A percentile compares a stretch with the other conserved stretches of the same genome.
Conservation (phyloP, 1,140 invertebrate genomes). For the Drosophila nebulosa region DNA sequence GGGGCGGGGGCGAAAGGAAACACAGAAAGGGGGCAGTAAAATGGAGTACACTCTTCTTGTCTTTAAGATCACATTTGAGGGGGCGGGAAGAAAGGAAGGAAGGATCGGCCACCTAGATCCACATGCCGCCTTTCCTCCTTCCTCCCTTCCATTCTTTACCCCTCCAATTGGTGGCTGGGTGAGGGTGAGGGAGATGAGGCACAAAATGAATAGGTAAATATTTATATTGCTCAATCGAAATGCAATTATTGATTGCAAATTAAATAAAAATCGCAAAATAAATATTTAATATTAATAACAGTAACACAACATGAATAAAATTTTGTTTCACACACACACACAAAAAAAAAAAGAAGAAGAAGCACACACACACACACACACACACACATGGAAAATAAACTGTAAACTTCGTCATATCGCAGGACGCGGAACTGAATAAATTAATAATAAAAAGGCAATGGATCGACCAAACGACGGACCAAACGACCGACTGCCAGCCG, state of each 20-base stretch:
- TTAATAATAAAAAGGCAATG: slow-evolving; percentile 73
- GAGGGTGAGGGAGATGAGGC: too few relatives aligned
- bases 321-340: slow-evolving; percentile 24
- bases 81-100: too few relatives aligned
- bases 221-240: slow-evolving; percentile 53
- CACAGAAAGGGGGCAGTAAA: neutral
- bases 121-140: too few relatives aligned
- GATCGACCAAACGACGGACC: slow-evolving; percentile 1
- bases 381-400: neutral
- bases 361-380: neutral
- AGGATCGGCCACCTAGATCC: too few relatives aligned
- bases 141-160: too few relatives aligned
- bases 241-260: slow-evolving; percentile 75
- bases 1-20: neutral
- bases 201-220: neutral
- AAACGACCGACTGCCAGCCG: neutral
- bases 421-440: slow-evolving; percentile 47
- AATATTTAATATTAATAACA: slow-evolving; percentile 78
- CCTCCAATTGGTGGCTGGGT: too few relatives aligned
- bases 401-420: neutral
- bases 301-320: slow-evolving; percentile 30
- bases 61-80: too few relatives aligned
- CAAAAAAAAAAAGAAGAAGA: slow-evolving; percentile 21
- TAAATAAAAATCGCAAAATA: slow-evolving; percentile 76
- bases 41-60: too few relatives aligned